These are phyloP conservation scores for Martes martes DNA, from an alignment of 2,113 vertebrate species.

Conservation along the genomic window DNA sequence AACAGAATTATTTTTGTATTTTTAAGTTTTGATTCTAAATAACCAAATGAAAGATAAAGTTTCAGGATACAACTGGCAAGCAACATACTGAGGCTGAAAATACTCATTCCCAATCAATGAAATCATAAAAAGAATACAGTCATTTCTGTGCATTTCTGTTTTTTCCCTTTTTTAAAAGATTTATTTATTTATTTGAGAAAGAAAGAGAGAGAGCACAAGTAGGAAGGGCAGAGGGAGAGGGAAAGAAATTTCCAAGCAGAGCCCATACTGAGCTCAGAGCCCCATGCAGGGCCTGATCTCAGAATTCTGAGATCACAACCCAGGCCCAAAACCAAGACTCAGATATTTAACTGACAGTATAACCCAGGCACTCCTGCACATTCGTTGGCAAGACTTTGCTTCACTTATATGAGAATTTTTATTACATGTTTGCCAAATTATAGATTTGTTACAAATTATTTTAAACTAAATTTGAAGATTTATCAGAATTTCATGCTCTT, in stretches of 20 bases:
- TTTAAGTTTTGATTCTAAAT: not conserved
- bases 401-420: not conserved
- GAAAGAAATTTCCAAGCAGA: not conserved
- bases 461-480: conserved; percentile 6
- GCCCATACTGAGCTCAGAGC: not conserved
- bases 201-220: not conserved
- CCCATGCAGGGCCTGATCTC: not conserved
- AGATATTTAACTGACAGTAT: not conserved
- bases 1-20: not conserved
- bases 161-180: not conserved
- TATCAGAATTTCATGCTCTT: not conserved
- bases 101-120: not conserved
- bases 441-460: not conserved
- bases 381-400: not conserved
- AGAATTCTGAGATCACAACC: not conserved
- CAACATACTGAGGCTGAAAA: not conserved
- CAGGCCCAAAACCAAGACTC: not conserved
- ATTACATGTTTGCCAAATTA: not conserved
- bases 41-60: not conserved
- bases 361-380: not conserved
- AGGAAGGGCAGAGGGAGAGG: not conserved
- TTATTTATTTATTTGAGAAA: not conserved
- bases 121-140: not conserved
- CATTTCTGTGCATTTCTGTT: not conserved
- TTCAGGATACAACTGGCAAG: not conserved